A percentile compares a stretch with the other conserved stretches of the same genome.
Conservation (phyloP, 2,113 vertebrate species). For the Pseudopipra pipra region DNA sequence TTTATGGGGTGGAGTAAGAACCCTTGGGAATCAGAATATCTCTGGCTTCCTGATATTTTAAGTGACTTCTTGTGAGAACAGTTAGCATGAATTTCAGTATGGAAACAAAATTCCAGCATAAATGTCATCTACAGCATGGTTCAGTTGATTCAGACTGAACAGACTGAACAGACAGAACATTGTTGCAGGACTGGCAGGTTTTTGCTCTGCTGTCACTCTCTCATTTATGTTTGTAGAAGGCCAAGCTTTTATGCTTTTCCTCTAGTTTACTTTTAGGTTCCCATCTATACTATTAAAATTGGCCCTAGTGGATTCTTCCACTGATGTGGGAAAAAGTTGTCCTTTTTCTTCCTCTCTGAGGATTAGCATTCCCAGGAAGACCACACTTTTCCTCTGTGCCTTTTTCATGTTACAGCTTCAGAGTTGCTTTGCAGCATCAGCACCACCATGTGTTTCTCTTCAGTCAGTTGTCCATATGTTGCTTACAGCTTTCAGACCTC, state of each 20-base stretch:
- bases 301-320: neutral
- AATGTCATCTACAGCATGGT: neutral
- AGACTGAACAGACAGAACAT: neutral
- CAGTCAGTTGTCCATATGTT: neutral
- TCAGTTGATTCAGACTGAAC: neutral
- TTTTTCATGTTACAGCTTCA: neutral
- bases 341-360: neutral
- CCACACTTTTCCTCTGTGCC: neutral
- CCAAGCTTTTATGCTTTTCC: neutral
- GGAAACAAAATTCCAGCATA: neutral
- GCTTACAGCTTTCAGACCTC: neutral
- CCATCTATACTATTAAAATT: neutral
- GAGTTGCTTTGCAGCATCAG: slow-evolving; percentile 17
- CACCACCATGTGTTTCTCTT: slow-evolving; percentile 37
- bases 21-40: neutral
- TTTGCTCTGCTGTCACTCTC: neutral
- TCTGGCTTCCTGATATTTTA: neutral
- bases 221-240: neutral
- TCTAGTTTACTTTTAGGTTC: neutral
- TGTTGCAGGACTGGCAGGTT: neutral
- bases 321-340: neutral
- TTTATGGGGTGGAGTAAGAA: neutral
- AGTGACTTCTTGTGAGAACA: neutral
- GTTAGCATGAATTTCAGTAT: neutral
- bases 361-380: neutral